Evolutionary conservation across 2,797 vertebrate species (phyloP).

Genomic region (Chromis chromis): DNA sequence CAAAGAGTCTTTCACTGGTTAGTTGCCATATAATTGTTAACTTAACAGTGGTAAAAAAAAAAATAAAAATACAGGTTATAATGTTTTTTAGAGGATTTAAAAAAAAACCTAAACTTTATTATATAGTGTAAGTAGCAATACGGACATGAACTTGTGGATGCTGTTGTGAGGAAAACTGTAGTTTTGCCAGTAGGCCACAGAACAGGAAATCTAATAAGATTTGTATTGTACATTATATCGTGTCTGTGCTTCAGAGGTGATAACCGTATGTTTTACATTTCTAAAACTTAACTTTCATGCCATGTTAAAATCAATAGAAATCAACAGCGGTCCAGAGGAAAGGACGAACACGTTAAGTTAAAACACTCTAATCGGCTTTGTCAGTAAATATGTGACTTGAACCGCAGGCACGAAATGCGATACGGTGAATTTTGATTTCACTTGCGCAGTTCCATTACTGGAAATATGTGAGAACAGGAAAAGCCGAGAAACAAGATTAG

Average conservation of each 20-base stretch:
- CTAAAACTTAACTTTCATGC: not conserved
- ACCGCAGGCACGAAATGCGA: not conserved
- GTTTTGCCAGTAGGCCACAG: not conserved
- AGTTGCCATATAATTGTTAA: not conserved
- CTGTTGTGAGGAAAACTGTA: not conserved
- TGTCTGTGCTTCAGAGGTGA: not conserved
- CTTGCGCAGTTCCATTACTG: not conserved
- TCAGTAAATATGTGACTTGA: not conserved
- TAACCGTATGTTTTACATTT: not conserved
- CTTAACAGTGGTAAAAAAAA: no score
- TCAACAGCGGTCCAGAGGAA: not conserved
- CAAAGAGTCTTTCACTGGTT: not conserved
- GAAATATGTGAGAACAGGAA: conserved; percentile 22
- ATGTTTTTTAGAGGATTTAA: not conserved
- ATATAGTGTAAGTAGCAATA: not conserved
- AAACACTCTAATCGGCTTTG: not conserved
- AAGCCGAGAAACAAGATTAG: conserved; percentile 16
- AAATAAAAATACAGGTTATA: no score
- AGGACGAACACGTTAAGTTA: not conserved
- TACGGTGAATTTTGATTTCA: not conserved
- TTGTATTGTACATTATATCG: not conserved
- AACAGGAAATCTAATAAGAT: not conserved
- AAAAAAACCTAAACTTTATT: not conserved
- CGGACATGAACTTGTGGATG: not conserved
- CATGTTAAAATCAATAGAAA: not conserved